Evolutionary conservation across 2,113 vertebrate genomes (phyloP).

Genomic region (Pachypanchax playfairii): DNA sequence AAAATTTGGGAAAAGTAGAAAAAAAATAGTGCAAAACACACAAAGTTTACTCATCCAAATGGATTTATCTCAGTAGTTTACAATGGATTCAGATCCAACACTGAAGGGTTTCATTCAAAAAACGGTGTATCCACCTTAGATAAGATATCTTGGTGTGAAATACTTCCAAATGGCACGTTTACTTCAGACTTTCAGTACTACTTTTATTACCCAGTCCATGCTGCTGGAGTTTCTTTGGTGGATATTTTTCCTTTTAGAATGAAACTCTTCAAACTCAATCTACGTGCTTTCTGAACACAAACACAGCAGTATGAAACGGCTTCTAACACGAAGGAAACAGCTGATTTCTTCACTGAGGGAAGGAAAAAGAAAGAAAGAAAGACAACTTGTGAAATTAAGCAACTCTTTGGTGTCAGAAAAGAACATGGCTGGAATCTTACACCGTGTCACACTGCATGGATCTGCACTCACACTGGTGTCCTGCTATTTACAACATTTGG

Average conservation of each 20-base stretch:
- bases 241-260: slow-evolving; percentile 50
- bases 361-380: slow-evolving; percentile 42
- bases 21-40: slow-evolving; percentile 76
- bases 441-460: slow-evolving; percentile 66
- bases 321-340: too few species aligned
- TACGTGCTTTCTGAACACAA: background rate
- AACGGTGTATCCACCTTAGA: slow-evolving; percentile 10
- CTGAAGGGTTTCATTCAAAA: slow-evolving; percentile 51
- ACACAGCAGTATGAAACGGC: too few species aligned
- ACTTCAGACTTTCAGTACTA: slow-evolving; percentile 1
- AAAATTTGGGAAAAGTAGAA: slow-evolving; percentile 41
- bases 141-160: slow-evolving; percentile 11
- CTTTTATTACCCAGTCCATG: slow-evolving; percentile 10
- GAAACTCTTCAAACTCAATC: slow-evolving; percentile 41
- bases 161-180: background rate
- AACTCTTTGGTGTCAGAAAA: slow-evolving; percentile 78
- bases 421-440: slow-evolving; percentile 58
- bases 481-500: slow-evolving; percentile 83
- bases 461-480: slow-evolving; percentile 83
- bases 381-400: slow-evolving; percentile 71
- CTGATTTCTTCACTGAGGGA: slow-evolving; percentile 16
- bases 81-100: slow-evolving; percentile 30
- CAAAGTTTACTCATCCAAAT: slow-evolving; percentile 27
- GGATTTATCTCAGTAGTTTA: slow-evolving; percentile 61
- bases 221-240: slow-evolving; percentile 6